These are phyloP conservation scores for Alentia gelatinosa DNA, from an alignment of 2,888 invertebrate species.

Conservation along the genomic window DNA sequence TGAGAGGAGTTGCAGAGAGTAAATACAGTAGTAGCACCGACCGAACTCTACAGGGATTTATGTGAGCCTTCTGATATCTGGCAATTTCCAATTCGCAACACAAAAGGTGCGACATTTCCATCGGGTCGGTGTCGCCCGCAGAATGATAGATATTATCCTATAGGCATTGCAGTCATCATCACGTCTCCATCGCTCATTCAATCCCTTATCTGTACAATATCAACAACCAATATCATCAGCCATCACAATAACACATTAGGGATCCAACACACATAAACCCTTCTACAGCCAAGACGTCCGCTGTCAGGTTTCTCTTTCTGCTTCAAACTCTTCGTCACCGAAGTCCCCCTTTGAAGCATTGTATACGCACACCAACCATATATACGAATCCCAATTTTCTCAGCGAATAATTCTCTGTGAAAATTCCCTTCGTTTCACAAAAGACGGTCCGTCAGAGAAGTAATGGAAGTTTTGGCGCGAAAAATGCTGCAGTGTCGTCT, in stretches of 20 bases:
- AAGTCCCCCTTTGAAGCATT: not conserved
- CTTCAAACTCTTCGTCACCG: not conserved
- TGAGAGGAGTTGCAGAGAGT: constrained; percentile 1
- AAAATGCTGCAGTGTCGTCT: not conserved
- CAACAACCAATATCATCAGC: constrained; percentile 37
- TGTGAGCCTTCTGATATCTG: constrained; percentile 14
- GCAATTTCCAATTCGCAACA: constrained; percentile 13
- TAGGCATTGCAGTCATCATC: constrained; percentile 12
- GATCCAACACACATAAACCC: not conserved
- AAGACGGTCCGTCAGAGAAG: not conserved
- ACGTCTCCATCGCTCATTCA: not conserved
- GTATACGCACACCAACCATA: not conserved
- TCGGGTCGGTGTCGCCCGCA: not conserved
- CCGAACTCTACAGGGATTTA: not conserved
- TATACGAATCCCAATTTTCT: not conserved
- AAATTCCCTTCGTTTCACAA: not conserved
- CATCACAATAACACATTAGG: constrained; percentile 37
- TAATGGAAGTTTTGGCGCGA: constrained; percentile 26
- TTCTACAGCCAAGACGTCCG: not conserved
- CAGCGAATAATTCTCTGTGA: not conserved
- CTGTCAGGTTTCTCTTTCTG: not conserved
- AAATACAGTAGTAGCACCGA: not conserved
- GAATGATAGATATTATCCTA: constrained; percentile 21
- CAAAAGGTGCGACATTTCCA: constrained; percentile 13
- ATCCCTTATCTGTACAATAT: constrained; percentile 27